Base-by-base conservation (phyloP, 2,113 vertebrate genomes). In the Prunella himalayana region DNA sequence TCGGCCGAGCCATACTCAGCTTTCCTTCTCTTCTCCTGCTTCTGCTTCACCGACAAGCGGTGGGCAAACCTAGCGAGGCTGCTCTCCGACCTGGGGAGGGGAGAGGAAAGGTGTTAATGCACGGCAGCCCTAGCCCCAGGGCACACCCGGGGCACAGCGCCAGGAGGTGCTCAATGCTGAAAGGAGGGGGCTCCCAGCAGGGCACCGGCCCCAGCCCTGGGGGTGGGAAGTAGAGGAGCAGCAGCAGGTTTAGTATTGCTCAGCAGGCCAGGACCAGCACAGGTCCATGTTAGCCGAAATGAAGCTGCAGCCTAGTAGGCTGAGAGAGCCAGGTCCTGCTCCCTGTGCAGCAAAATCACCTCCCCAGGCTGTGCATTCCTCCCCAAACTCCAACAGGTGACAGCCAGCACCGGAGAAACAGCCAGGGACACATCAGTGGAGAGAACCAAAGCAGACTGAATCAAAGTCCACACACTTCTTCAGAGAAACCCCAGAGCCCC, bases 31-130 rank as follows among this genome's bases (percentile, higher is more conserved):
- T 98, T 99, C 82, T 97, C 93, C 53, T 98, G 98, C 71, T 98
- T 98, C 92, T 99, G 98, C 96, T 99, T 99, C 82, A 99, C 97
- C 8, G 98, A 99, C 53, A 99, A 98, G 57, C 98, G 98, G 95
- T 99, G 98, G 69, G 98, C 98, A 84, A 99, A 98, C 93, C 98
- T 98, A 94, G 98, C 98, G 85, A 99, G 98, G 79, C 98, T 98
- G 54, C 98, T 98, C 86, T 99, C 98, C 37, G 97, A 97, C 98
- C 99, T 99, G 94, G 73, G 91, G 80, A 90, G 92, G 95, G 92
- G 96, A 94, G 88, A 97, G 92, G 96, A 93, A 33, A 96, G 82
- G 77, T 2, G 0, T 97, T 96, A 97, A 96, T 95, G 88, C 79
- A 45, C 87, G 13, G 71, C 45, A 86, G 63, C 35, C 37, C 69